These are phyloP conservation scores for Dicerorhinus sumatrensis DNA, from an alignment of 2,113 vertebrate species.

Conservation along the genomic window DNA sequence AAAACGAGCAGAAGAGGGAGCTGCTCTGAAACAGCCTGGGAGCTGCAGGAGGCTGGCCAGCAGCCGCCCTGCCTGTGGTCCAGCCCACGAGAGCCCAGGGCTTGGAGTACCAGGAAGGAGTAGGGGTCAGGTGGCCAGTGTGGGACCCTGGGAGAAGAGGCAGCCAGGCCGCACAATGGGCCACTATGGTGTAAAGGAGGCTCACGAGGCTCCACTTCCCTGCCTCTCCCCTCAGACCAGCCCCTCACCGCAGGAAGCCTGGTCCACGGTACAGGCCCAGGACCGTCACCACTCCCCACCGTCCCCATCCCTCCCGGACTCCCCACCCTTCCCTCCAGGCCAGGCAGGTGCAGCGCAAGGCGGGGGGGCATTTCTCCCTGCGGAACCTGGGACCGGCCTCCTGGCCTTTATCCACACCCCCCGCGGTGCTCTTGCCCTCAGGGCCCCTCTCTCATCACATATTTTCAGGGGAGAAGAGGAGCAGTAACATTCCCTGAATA, in stretches of 20 bases:
- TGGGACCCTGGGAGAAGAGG: neutral
- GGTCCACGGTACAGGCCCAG: too few species aligned
- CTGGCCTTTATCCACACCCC: neutral
- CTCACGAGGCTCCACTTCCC: too few species aligned
- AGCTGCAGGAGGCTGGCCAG: rapidly evolving
- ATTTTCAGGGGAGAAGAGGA: neutral
- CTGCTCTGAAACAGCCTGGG: rapidly evolving
- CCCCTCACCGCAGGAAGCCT: too few species aligned
- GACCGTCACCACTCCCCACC: rapidly evolving
- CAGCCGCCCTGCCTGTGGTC: rapidly evolving
- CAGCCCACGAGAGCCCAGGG: neutral
- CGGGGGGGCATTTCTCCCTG: neutral
- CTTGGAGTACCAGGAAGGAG: neutral
- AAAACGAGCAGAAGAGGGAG: rapidly evolving
- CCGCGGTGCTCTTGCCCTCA: rapidly evolving
- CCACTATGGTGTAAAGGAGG: neutral
- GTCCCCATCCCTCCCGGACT: rapidly evolving
- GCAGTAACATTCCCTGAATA: rapidly evolving
- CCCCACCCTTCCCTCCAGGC: neutral
- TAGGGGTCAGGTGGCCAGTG: rapidly evolving
- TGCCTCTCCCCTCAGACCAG: neutral
- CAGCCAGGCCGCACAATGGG: neutral
- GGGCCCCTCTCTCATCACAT: neutral
- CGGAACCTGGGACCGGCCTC: neutral
- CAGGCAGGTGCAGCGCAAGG: too few species aligned